These are phyloP conservation scores for Dilophus febrilis DNA, from an alignment of 2,888 invertebrate species.

Conservation along the genomic window DNA sequence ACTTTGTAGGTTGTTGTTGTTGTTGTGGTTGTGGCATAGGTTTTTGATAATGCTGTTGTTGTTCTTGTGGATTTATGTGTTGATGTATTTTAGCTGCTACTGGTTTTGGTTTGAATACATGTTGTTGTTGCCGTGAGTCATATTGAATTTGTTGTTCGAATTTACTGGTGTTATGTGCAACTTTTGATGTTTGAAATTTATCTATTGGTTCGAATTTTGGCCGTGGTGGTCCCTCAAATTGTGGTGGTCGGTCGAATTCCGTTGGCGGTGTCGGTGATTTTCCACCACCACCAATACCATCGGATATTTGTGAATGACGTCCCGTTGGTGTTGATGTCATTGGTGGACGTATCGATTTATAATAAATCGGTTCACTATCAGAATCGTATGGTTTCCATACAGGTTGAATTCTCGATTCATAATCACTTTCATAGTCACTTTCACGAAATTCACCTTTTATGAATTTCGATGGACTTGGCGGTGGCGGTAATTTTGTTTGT, in stretches of 20 bases:
- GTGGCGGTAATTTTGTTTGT: conserved; percentile 30
- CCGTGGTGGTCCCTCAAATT: conserved; percentile 28
- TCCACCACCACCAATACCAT: conserved; percentile 23
- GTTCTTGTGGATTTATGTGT: conserved; percentile 16
- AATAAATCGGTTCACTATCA: conserved; percentile 35
- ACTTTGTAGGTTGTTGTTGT: conserved; percentile 36
- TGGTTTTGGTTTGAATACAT: conserved; percentile 36
- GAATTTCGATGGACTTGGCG: conserved; percentile 47
- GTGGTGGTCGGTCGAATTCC: conserved; percentile 36
- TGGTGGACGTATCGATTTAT: conserved; percentile 39
- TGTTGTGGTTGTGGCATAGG: conserved; percentile 24
- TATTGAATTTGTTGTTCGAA: conserved; percentile 26
- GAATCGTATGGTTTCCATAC: conserved; percentile 39
- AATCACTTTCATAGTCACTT: conserved; percentile 57
- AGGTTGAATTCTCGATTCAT: conserved; percentile 43
- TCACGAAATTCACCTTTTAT: conserved; percentile 44
- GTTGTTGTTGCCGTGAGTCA: conserved; percentile 23
- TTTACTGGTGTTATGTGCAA: conserved; percentile 14
- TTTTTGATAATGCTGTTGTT: conserved; percentile 14
- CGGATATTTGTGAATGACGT: conserved; percentile 27
- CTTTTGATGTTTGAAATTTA: conserved; percentile 21
- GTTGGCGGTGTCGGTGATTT: conserved; percentile 39
- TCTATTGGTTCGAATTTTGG: conserved; percentile 43
- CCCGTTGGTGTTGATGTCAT: conserved; percentile 33
- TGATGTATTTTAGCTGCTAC: conserved; percentile 32